Percentiles rank a stretch among this genome's conserved stretches.
Conservation (phyloP, 1,140 invertebrate species). For the Lethocerus indicus region DNA sequence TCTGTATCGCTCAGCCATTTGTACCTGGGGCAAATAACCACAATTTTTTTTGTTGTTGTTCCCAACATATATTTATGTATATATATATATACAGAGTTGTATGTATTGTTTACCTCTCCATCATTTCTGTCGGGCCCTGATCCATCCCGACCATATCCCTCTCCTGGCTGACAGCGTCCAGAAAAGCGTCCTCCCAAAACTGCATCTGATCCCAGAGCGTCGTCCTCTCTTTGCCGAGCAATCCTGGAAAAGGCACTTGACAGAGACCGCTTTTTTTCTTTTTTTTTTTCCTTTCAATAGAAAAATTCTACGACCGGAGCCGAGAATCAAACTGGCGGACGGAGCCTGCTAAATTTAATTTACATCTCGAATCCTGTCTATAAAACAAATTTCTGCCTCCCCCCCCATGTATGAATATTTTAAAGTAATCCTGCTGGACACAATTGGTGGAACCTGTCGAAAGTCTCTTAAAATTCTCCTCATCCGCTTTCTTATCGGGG, state of each 20-base stretch:
- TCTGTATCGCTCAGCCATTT: conserved; percentile 86
- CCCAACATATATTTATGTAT: neutral
- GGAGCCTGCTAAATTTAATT: too few species aligned
- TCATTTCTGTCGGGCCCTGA: conserved; percentile 97
- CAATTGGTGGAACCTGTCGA: too few species aligned
- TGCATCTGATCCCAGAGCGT: conserved; percentile 99
- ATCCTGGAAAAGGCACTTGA: conserved; percentile 21
- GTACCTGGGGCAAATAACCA: too few species aligned
- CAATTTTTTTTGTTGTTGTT: neutral
- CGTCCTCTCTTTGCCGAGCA: conserved; percentile 54
- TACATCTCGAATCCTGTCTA: too few species aligned
- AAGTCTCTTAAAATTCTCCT: too few species aligned
- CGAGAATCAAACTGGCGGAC: too few species aligned
- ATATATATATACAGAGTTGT: neutral
- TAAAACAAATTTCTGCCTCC: too few species aligned
- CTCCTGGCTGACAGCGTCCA: conserved; percentile 97
- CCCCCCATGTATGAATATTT: too few species aligned
- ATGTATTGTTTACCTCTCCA: conserved; percentile 59
- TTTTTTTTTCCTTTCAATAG: too few species aligned
- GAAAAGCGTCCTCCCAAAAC: conserved; percentile 98
- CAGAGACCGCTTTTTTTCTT: too few species aligned
- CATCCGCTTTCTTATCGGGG: too few species aligned
- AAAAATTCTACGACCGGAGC: neutral
- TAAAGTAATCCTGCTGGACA: too few species aligned
- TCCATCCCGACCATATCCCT: conserved; percentile 99